Evolutionary conservation across 2,113 vertebrate genomes (phyloP).

Genomic region (Pyrgilauda ruficollis): DNA sequence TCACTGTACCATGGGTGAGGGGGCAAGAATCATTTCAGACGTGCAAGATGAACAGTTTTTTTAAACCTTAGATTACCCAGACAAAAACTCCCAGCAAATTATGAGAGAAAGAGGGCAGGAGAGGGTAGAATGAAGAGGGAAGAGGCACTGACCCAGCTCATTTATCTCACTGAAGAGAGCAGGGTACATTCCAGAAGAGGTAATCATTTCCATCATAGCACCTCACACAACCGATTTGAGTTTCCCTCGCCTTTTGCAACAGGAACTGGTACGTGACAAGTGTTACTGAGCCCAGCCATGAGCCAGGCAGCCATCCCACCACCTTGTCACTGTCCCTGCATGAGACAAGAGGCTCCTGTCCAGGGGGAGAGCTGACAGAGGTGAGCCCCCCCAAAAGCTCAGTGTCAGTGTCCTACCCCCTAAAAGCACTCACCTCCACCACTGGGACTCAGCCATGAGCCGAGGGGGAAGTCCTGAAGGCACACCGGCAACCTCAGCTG

Average conservation of each 20-base stretch:
- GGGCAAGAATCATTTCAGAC: background rate
- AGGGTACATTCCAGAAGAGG: background rate
- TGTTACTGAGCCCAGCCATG: background rate
- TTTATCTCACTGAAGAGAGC: background rate
- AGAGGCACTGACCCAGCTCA: background rate
- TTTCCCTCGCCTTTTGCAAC: background rate
- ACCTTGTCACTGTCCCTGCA: background rate
- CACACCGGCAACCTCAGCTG: background rate
- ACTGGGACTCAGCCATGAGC: background rate
- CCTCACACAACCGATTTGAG: background rate
- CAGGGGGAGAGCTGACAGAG: background rate
- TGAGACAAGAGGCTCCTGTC: background rate
- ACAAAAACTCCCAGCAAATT: background rate
- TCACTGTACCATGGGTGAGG: background rate
- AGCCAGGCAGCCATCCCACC: background rate
- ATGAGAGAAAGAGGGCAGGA: background rate
- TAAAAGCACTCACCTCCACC: rapidly evolving
- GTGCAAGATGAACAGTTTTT: background rate
- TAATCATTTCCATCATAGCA: background rate
- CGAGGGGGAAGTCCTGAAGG: background rate
- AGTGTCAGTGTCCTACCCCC: background rate
- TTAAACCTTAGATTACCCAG: background rate
- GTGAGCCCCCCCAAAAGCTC: background rate
- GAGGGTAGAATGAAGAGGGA: background rate
- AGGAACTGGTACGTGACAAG: rapidly evolving